Evolutionary conservation across 2,888 invertebrate species (phyloP).

Genomic region (Mellilla xanthometata): DNA sequence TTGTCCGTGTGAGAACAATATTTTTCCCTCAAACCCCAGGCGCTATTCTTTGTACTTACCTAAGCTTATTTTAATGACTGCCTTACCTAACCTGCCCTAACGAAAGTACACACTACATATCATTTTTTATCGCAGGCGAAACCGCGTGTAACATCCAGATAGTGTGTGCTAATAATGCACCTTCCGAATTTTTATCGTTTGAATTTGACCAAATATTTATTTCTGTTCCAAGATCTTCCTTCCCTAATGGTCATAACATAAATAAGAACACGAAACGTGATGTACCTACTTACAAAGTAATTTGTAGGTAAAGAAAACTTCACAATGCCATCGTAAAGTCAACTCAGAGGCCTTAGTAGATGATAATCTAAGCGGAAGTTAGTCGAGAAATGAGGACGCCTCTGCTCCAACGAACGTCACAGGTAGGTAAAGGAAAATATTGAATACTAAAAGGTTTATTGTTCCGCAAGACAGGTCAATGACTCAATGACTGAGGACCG

Average conservation of each 20-base stretch:
- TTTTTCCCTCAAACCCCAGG: too few species aligned
- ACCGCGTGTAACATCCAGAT: too few species aligned
- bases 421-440: constrained; percentile 29
- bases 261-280: constrained; percentile 6
- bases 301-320: constrained; percentile 1
- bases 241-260: background rate
- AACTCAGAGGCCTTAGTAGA: constrained; percentile 5
- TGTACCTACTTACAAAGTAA: background rate
- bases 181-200: too few species aligned
- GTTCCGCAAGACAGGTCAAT: constrained; percentile 30
- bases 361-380: constrained; percentile 16
- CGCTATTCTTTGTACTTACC: too few species aligned
- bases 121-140: too few species aligned
- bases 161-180: too few species aligned
- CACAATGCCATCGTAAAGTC: constrained; percentile 3
- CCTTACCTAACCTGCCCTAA: too few species aligned
- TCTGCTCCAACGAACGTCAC: constrained; percentile 17
- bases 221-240: too few species aligned
- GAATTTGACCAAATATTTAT: too few species aligned
- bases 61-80: too few species aligned
- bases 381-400: constrained; percentile 22
- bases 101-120: too few species aligned
- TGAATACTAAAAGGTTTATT: constrained; percentile 28
- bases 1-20: too few species aligned
- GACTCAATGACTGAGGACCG: constrained; percentile 17